Evolutionary conservation across 2,888 invertebrate genomes (phyloP), one percentile per base, ranked within the genome.

Genomic region (Drosophila mettleri): DNA sequence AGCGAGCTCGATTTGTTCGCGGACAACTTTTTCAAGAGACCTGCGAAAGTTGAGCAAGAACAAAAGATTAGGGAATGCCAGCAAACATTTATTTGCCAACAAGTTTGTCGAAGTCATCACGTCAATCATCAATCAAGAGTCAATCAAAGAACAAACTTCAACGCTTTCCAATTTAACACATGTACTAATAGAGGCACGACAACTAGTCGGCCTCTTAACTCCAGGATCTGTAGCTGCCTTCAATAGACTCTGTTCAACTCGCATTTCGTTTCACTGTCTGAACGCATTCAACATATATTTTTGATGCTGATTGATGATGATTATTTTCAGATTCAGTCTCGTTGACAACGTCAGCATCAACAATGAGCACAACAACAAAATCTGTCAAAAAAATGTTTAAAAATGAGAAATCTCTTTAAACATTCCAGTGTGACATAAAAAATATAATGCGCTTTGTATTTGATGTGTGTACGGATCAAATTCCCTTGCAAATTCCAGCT

Each of bases 261-360:
- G 9, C n/a, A 24, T 16, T 18, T 36, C n/a, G 12, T 10, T 36
- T 16, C 34, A 51, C 51, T 24, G 51, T 36, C 24, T 48, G 31
- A 27, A 10, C 24, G 31, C 48, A 33, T 27, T 24, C 36, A 24
- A 27, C 34, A 18, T 51, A 14, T 49, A n/a, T 51, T 46, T 24
- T 24, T 51, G 36, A 36, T 27, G 51, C 51, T 36, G 51, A 51
- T 51, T 51, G 51, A 51, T 51, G 36, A 51, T 33, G 51, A 51
- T 48, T 48, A 51, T 48, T 48, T 48, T 48, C 20, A 20, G 14
- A 33, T 20, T 33, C 33, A 20, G 48, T 48, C 8, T 33, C 14
- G 48, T 33, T 51, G 51, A 36, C 36, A 33, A 36, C 51, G 51
- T 22, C 34, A 24, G 34, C 16, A 16, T 12, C 51, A 51, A 36